Conservation (phyloP, 2,888 invertebrate genomes). For the Gonocerus acuteangulatus region DNA sequence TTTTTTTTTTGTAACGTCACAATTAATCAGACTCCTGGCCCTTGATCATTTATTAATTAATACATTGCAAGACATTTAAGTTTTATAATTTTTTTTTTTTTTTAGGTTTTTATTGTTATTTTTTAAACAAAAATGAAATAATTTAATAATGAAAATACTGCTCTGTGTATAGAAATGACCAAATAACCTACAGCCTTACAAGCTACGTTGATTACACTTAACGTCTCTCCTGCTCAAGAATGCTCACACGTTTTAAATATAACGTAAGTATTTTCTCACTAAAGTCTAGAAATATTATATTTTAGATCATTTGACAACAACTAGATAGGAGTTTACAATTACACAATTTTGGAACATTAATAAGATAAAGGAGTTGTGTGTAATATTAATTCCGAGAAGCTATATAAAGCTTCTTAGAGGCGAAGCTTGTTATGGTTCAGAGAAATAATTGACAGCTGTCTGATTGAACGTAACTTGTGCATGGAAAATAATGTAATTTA, state of each 20-base stretch:
- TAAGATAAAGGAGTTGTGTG: too few species aligned
- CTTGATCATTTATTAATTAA: background rate
- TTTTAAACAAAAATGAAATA: background rate
- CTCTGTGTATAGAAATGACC: slow-evolving; percentile 20
- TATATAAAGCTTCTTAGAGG: too few species aligned
- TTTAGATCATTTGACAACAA: too few species aligned
- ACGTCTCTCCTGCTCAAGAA: too few species aligned
- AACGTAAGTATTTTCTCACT: too few species aligned
- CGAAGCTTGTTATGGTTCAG: too few species aligned
- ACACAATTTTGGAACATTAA: too few species aligned
- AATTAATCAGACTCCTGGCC: slow-evolving; percentile 6
- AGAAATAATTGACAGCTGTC: slow-evolving; percentile 19
- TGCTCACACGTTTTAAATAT: too few species aligned
- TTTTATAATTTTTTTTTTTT: background rate
- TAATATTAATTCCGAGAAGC: too few species aligned
- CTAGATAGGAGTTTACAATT: too few species aligned
- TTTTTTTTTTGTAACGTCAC: background rate
- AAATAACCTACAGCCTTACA: slow-evolving; percentile 4
- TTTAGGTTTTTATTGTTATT: too few species aligned
- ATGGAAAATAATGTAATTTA: background rate
- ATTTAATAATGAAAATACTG: slow-evolving; percentile 10
- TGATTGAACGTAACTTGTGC: slow-evolving; percentile 6
- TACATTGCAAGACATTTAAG: slow-evolving; percentile 19
- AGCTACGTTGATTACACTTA: background rate
- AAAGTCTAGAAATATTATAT: too few species aligned